Conservation (phyloP, 2,113 vertebrate species). For the Tachycineta bicolor region DNA sequence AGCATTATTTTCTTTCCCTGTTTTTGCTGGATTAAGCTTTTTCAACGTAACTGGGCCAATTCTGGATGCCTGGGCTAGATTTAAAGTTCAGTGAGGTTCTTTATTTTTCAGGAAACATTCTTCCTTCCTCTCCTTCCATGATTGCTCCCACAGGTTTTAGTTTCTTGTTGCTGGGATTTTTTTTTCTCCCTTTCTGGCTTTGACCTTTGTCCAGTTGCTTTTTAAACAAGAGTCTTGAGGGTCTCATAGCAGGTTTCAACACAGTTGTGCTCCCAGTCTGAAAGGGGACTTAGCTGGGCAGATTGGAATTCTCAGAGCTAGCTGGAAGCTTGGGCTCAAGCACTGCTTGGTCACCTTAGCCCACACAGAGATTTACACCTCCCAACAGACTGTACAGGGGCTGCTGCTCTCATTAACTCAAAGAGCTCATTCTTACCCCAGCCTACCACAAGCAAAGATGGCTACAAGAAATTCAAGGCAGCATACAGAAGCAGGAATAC, state of each 20-base stretch:
- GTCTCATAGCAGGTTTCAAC: not conserved
- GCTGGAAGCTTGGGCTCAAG: not conserved
- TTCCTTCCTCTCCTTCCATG: conserved; percentile 42
- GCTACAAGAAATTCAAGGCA: not conserved
- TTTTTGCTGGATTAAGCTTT: not conserved
- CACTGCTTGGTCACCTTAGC: not conserved
- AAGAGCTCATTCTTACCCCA: not conserved
- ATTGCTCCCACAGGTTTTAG: conserved; percentile 21
- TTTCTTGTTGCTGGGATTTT: not conserved
- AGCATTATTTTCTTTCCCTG: not conserved
- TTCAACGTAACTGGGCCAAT: not conserved
- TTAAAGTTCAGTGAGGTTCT: conserved; percentile 34
- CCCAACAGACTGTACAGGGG: not conserved
- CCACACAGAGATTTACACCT: not conserved
- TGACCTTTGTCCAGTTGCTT: not conserved
- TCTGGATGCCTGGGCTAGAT: conserved; percentile 5
- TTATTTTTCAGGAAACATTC: conserved; percentile 54
- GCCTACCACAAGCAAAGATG: not conserved
- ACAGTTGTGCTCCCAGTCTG: not conserved
- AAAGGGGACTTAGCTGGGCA: not conserved
- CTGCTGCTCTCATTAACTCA: not conserved
- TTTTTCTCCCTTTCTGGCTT: not conserved
- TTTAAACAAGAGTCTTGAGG: not conserved
- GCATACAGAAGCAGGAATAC: not conserved
- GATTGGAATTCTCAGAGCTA: not conserved